Evolutionary conservation across 2,797 vertebrate species (phyloP).

Genomic region (Scleropages formosus): DNA sequence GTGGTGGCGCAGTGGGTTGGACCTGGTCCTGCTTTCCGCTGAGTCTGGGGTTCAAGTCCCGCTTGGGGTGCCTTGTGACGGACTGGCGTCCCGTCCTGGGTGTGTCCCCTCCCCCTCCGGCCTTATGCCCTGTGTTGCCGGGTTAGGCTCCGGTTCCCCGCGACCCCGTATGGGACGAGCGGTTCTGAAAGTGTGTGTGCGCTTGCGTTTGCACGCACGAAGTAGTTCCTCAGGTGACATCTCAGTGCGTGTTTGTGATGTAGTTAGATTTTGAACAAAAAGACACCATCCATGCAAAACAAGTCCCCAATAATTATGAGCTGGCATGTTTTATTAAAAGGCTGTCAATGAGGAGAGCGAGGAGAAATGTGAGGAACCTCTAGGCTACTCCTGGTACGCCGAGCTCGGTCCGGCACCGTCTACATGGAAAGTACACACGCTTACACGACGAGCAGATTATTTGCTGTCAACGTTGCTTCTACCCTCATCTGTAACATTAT

Average conservation of each 20-base stretch:
- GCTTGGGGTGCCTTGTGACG: no score
- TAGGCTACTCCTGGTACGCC: conserved; percentile 49
- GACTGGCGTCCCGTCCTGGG: no score
- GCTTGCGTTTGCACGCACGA: conserved; percentile 37
- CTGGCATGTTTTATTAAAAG: conserved; percentile 56
- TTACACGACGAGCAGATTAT: conserved; percentile 31
- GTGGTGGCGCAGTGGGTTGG: no score
- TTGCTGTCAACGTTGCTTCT: conserved; percentile 43
- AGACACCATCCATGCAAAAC: conserved; percentile 42
- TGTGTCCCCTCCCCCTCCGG: no score
- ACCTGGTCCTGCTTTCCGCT: no score
- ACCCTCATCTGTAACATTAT: conserved; percentile 31
- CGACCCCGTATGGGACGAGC: no score
- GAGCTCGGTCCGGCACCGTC: conserved; percentile 44
- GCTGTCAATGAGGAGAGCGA: conserved; percentile 50
- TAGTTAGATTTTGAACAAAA: conserved; percentile 31
- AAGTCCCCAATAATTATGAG: conserved; percentile 41
- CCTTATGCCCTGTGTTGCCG: no score
- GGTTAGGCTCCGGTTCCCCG: no score
- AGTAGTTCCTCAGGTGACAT: conserved; percentile 5
- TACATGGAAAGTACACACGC: conserved; percentile 40
- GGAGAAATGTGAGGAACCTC: conserved; percentile 46
- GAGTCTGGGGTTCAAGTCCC: no score
- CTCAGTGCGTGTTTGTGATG: no score
- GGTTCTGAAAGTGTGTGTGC: no score